Percentiles rank a stretch among this genome's conserved stretches.
These are phyloP conservation scores for Synergus japonicus DNA, from an alignment of 2,888 invertebrate species.

Conservation along the genomic window DNA sequence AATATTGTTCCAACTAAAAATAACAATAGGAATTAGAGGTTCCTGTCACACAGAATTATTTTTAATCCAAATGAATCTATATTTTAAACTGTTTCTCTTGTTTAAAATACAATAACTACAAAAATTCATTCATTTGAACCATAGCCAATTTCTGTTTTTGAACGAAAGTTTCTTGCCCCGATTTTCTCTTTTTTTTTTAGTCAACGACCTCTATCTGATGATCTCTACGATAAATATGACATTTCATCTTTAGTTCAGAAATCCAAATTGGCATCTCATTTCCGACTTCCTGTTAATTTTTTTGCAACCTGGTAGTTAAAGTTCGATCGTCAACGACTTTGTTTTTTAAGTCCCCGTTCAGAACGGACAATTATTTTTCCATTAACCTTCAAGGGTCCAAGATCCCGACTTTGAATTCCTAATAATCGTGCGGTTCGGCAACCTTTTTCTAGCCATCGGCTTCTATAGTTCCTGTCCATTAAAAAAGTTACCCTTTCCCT, in stretches of 20 bases:
- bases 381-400: slow-evolving; percentile 60
- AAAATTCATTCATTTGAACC: no score
- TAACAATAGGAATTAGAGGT: no score
- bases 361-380: slow-evolving; percentile 68
- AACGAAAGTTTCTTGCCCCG: no score
- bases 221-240: background rate
- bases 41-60: no score
- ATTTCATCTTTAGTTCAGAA: background rate
- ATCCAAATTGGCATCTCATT: background rate
- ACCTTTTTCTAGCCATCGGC: slow-evolving; percentile 50
- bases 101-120: no score
- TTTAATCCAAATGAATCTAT: no score
- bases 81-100: no score
- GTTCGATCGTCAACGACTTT: slow-evolving; percentile 52
- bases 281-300: slow-evolving; percentile 32
- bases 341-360: slow-evolving; percentile 38
- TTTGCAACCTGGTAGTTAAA: slow-evolving; percentile 31
- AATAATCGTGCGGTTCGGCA: slow-evolving; percentile 63
- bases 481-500: slow-evolving; percentile 56
- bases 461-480: slow-evolving; percentile 67
- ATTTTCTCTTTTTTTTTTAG: no score
- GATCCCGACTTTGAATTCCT: slow-evolving; percentile 62
- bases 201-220: no score
- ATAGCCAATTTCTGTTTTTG: no score
- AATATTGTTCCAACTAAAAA: no score